Evolutionary conservation across 2,888 invertebrate species (phyloP), one percentile per base, ranked within the genome.

Genomic region (Dermolepida albohirtum): DNA sequence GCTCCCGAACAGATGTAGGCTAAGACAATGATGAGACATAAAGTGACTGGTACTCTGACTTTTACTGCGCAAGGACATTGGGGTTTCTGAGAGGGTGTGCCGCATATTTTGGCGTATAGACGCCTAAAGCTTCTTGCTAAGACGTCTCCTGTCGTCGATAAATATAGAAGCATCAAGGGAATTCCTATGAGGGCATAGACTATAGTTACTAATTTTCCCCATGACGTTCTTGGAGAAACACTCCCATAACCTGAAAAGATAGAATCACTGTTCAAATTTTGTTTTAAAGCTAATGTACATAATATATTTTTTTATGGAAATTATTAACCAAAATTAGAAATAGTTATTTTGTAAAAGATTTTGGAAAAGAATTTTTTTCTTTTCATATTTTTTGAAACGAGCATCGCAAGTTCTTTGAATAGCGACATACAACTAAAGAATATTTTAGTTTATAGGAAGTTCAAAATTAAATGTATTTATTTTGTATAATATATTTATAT

Each of bases 1-100:
- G 97, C 94, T 11, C 98, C 98, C 40, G 94, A 90, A 68, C 92
- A 91, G 77, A 98, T 89, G 83, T 98, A 98, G 73, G 91, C 87
- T 54, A 94, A 86, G 77, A 98, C 90, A 49, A 97, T 91, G 74
- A 95, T 85, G 70, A 97, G 85, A 79, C 96, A 96, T 59, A 98
- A 87, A 64, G 90, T 88, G 68, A 97, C 91, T 54, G 98, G 98
- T 69, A 98, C 96, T 73, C 93, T 87, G 63, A 92, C 89, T 73
- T 87, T 86, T 75, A 87, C 86, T 41, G 86, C 80, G 76, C 88
- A 86, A 0, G 81, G 80, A 68, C 83, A 83, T 39, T 78, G 78
- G 5, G 78, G 74, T 68, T 78, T 78, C 63, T 78, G 77, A 49
- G 55, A 27, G 22, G 70, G 79, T 22, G 77, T 74, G 40, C 82